Conservation (phyloP, 2,113 vertebrate species). For the Phylloscopus trochilus region DNA sequence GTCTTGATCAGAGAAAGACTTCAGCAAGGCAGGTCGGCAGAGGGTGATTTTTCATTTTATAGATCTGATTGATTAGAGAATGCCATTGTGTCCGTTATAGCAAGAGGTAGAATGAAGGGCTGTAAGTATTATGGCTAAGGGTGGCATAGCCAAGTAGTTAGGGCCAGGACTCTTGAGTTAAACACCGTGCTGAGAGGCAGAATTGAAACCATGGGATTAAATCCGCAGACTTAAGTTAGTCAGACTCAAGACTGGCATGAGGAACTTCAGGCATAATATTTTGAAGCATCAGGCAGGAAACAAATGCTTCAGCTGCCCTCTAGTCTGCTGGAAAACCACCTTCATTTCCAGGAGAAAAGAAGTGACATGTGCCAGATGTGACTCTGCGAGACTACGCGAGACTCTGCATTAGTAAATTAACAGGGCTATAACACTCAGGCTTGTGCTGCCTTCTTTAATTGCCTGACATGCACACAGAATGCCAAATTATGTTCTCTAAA, state of each 20-base stretch:
- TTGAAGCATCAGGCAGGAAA: conserved; percentile 42
- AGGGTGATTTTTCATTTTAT: not conserved
- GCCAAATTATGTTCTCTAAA: conserved; percentile 50
- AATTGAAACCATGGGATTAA: not conserved
- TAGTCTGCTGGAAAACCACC: conserved; percentile 49
- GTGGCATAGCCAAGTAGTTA: not conserved
- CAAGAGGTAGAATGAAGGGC: not conserved
- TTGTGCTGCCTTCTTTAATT: conserved; percentile 59
- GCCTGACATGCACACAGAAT: conserved; percentile 56
- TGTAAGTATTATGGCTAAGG: not conserved
- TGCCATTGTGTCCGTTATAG: not conserved
- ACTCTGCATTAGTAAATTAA: conserved; percentile 65
- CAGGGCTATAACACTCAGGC: conserved; percentile 54
- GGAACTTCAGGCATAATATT: conserved; percentile 3
- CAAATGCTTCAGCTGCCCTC: conserved; percentile 48
- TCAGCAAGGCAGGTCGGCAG: not conserved
- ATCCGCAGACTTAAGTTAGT: not conserved
- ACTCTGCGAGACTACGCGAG: no score
- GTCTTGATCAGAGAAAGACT: not conserved
- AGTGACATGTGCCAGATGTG: conserved; percentile 66
- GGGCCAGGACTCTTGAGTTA: not conserved
- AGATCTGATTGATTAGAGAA: not conserved
- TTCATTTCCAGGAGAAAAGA: conserved; percentile 50
- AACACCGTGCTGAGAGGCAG: not conserved
- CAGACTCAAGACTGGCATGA: not conserved